These are phyloP conservation scores for Gnatocerus cornutus DNA, from an alignment of 2,888 invertebrate genomes.

Conservation along the genomic window DNA sequence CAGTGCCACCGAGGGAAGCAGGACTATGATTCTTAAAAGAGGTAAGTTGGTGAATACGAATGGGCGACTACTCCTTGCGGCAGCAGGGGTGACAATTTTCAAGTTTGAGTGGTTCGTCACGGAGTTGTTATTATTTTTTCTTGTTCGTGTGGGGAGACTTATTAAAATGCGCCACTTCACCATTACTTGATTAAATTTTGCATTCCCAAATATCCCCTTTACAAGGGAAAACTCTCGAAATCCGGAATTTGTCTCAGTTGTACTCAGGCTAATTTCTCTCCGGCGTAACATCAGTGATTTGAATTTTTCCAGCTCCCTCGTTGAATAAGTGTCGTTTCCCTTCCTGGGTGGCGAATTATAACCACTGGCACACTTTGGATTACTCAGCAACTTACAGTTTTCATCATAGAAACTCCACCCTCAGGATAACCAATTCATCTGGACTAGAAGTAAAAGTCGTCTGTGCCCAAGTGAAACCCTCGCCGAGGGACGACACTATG, in stretches of 20 bases:
- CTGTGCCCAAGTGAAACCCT: constrained; percentile 77
- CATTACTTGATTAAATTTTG: constrained; percentile 50
- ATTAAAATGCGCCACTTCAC: constrained; percentile 39
- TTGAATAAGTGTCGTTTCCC: constrained; percentile 90
- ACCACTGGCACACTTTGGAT: constrained; percentile 93
- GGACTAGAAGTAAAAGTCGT: constrained; percentile 79
- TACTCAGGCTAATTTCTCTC: constrained; percentile 46
- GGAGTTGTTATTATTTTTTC: constrained; percentile 32
- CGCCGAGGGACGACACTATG: constrained; percentile 75
- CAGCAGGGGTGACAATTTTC: constrained; percentile 24
- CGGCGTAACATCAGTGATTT: constrained; percentile 47
- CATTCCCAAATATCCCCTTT: constrained; percentile 40
- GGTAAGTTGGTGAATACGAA: constrained; percentile 72
- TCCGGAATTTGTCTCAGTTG: constrained; percentile 46
- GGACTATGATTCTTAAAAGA: constrained; percentile 88
- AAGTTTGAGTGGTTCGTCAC: constrained; percentile 32
- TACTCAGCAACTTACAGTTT: constrained; percentile 90
- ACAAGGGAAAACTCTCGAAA: constrained; percentile 35
- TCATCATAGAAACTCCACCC: constrained; percentile 85
- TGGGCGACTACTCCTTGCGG: constrained; percentile 10
- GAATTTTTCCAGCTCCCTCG: constrained; percentile 75
- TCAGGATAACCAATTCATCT: constrained; percentile 78
- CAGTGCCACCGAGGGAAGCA: constrained; percentile 89
- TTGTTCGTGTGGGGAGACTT: constrained; percentile 20
- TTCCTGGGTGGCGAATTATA: constrained; percentile 87